Conservation (phyloP, 1,140 invertebrate species). For the Diachasma alloeum region DNA sequence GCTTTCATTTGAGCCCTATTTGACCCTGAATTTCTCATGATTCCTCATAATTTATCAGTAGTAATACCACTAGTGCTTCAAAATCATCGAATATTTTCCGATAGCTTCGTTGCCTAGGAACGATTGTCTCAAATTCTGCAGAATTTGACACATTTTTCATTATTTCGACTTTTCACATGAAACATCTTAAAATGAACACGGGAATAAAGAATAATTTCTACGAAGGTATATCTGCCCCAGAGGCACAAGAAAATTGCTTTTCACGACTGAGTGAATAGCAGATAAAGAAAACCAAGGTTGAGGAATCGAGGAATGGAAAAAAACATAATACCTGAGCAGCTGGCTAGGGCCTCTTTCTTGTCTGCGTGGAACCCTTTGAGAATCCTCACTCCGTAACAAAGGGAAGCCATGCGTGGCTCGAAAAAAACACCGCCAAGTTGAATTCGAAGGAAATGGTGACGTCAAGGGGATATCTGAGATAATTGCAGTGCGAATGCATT, state of each 20-base stretch:
- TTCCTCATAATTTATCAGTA: no score
- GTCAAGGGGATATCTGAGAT: not conserved
- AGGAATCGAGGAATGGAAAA: not conserved
- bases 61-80: no score
- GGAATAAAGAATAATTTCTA: not conserved
- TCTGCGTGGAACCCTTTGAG: not conserved
- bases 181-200: no score
- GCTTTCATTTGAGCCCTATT: no score
- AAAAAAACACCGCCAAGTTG: not conserved
- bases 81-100: no score
- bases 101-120: no score
- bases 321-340: not conserved
- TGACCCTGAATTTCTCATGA: no score
- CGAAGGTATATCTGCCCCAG: not conserved
- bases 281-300: not conserved
- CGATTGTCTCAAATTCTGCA: no score
- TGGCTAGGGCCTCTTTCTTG: not conserved
- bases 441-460: not conserved
- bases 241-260: not conserved
- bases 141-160: no score
- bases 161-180: no score
- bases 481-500: not conserved
- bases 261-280: not conserved
- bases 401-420: not conserved
- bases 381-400: not conserved